phyloP scores from a whole-genome alignment of 1,140 invertebrate species.

The Bombus polaris region DNA sequence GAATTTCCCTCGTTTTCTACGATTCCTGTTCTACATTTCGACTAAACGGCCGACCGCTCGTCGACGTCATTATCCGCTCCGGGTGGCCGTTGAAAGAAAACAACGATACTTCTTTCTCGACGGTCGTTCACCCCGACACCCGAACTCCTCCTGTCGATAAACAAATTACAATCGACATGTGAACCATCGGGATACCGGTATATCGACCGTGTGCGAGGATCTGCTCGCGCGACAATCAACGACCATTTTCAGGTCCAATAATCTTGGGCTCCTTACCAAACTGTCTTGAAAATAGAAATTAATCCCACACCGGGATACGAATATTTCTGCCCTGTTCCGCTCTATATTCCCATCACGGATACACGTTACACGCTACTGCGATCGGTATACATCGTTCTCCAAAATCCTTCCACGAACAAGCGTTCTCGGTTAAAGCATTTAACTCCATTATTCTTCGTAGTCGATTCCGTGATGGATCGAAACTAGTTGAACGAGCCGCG shows the following conservation, averaged over 20 bases:
- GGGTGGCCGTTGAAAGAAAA: conserved; percentile 33
- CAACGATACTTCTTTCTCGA: conserved; percentile 35
- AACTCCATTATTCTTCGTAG: too few relatives aligned
- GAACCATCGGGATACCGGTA: not conserved
- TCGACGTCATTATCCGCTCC: conserved; percentile 21
- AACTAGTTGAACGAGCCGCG: not conserved
- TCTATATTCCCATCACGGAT: conserved; percentile 17
- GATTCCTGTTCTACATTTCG: conserved; percentile 52
- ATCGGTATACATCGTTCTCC: too few relatives aligned
- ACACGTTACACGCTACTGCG: too few relatives aligned
- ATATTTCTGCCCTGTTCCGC: conserved; percentile 33
- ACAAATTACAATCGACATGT: conserved; percentile 21
- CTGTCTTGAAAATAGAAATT: conserved; percentile 48
- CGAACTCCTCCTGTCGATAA: not conserved
- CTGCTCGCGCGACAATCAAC: conserved; percentile 4
- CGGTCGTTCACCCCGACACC: conserved; percentile 16
- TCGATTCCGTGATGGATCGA: not conserved
- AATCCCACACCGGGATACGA: conserved; percentile 13
- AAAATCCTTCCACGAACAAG: not conserved
- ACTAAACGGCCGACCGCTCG: conserved; percentile 8
- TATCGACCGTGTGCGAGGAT: not conserved
- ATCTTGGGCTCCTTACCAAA: conserved; percentile 49
- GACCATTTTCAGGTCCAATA: conserved; percentile 40
- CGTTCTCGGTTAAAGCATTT: too few relatives aligned
- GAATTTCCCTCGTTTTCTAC: conserved; percentile 55